Evolutionary conservation across 1,140 invertebrate species (phyloP), one percentile per base, ranked within the genome.

Genomic region (Antheraea mylitta): DNA sequence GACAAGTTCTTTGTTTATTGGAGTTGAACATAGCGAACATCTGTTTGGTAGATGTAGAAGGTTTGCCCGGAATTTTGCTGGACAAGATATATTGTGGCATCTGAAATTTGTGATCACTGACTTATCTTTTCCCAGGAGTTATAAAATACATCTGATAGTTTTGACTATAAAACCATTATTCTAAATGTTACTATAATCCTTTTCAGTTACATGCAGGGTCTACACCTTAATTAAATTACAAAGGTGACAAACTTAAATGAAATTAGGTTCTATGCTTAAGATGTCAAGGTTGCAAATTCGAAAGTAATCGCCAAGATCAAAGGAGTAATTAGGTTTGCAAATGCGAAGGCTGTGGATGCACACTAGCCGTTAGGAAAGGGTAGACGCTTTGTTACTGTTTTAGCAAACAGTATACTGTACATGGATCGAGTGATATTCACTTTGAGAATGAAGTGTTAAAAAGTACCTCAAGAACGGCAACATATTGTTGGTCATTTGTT

Each of bases 21-120:
- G 93, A 13, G 82, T 83, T 0, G 92, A 83, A 79, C 95, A 96
- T 58, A 93, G 93, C 8, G 92, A 67, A 53, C 80, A 87, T 64
- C 86, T 81, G n/a, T 71, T 83, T 9, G 81, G 77, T 11, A 86
- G 36, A 30, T 64, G 72, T 63, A 78, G 45, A 70, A 84, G 60
- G 74, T 79, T 63, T 59, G 77, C 76, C 62, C 71, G 91, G 13
- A 95, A 93, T 48, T 94, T 78, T 66, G 90, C 81, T 3, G 78
- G 68, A 74, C 95, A 95, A 13, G 92, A 91, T 5, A 85, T 72
- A 18, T 93, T 94, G 3, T 93, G 88, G 80, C 95, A 95, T 78
- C 94, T 95, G 68, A n/a, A 90, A 87, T 53, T 18, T 70, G 53
- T 2, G 8, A 58, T 19, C 36, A 30, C 1, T 58, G 0, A 22